A percentile compares a stretch with the other conserved stretches of the same genome.
These are phyloP conservation scores for Lepisosteus oculatus DNA, from an alignment of 2,113 vertebrate species.

Conservation along the genomic window DNA sequence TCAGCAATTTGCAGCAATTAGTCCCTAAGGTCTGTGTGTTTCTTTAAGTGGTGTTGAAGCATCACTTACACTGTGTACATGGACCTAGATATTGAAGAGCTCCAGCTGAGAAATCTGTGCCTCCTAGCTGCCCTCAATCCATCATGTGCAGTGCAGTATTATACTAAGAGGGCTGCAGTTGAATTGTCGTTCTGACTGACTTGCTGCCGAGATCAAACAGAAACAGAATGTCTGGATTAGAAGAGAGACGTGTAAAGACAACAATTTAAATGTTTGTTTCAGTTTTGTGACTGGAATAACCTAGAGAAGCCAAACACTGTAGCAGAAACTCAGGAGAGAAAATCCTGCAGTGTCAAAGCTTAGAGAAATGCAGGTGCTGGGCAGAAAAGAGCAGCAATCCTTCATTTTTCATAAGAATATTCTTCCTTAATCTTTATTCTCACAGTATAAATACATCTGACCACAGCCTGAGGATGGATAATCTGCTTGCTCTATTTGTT, in stretches of 20 bases:
- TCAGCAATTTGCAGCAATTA: background rate
- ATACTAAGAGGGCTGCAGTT: constrained; percentile 4
- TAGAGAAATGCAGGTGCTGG: too few species aligned
- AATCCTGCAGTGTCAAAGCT: too few species aligned
- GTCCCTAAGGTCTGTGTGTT: background rate
- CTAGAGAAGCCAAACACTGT: too few species aligned
- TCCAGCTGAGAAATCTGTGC: constrained; percentile 33
- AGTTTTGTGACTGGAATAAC: background rate
- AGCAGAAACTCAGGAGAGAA: too few species aligned
- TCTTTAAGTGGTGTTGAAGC: constrained; percentile 19
- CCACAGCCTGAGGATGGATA: too few species aligned
- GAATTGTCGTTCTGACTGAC: constrained; percentile 31
- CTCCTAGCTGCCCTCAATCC: constrained; percentile 36
- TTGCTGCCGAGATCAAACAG: constrained; percentile 33
- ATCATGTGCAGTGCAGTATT: constrained; percentile 20
- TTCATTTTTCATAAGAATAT: too few species aligned
- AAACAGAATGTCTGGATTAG: background rate
- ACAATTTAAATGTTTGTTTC: background rate
- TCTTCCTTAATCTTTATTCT: too few species aligned
- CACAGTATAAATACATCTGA: too few species aligned
- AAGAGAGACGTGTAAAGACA: background rate
- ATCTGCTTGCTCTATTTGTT: too few species aligned
- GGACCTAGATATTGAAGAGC: constrained; percentile 27
- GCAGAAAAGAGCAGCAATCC: too few species aligned
- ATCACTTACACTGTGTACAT: constrained; percentile 23